phyloP scores from a whole-genome alignment of 2,888 invertebrate species.

The Muschampia staudingeri region DNA sequence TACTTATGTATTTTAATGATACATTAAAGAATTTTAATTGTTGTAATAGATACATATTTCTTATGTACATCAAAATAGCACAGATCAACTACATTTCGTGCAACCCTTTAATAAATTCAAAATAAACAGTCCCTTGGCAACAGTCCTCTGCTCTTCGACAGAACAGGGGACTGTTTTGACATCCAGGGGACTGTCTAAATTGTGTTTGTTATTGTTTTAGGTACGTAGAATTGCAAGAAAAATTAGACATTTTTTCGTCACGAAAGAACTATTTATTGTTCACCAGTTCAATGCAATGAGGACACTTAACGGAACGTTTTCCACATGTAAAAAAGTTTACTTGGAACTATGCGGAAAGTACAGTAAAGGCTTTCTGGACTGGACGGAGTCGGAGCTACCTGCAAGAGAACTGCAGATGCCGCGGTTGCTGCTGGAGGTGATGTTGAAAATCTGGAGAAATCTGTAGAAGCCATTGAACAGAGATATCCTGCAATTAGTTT shows the following conservation, averaged over 20 bases:
- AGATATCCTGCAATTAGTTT: not conserved
- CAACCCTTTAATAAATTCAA: not conserved
- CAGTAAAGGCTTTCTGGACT: not conserved
- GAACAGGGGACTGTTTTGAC: not conserved
- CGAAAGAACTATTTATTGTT: too few species aligned
- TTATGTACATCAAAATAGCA: not conserved
- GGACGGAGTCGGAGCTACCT: not conserved
- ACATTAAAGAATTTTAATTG: too few species aligned
- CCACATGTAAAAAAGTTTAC: too few species aligned
- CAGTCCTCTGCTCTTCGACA: not conserved
- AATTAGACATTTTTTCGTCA: too few species aligned
- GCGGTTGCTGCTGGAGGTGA: not conserved
- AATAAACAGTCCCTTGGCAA: not conserved
- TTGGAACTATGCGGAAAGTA: too few species aligned
- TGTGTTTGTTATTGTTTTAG: not conserved
- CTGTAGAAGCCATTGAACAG: too few species aligned
- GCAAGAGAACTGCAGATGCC: not conserved
- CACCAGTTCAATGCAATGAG: too few species aligned
- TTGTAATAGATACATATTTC: too few species aligned
- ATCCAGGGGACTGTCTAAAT: not conserved
- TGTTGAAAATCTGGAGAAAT: not conserved
- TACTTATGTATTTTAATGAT: too few species aligned
- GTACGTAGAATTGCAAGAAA: too few species aligned
- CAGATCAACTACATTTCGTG: not conserved
- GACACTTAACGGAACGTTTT: too few species aligned